Evolutionary conservation across 2,797 vertebrate genomes (phyloP).

Genomic region (Rhinophrynus dorsalis): DNA sequence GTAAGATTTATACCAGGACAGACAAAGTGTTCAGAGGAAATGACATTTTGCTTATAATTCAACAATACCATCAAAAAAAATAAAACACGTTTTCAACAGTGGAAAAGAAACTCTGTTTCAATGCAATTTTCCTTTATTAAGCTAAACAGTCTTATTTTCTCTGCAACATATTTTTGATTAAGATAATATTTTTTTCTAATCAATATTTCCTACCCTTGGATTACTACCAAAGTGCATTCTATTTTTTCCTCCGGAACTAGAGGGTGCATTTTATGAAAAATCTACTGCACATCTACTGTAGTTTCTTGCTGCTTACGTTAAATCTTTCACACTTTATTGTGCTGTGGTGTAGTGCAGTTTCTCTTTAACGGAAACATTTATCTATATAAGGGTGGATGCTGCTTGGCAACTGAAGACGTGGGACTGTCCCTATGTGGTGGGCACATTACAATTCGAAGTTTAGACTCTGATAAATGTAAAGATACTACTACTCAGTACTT

Average conservation of each 20-base stretch:
- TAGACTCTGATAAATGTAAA: not conserved
- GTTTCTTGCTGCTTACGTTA: constrained; percentile 67
- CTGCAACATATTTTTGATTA: constrained; percentile 72
- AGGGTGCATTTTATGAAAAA: constrained; percentile 74
- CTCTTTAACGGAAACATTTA: constrained; percentile 56
- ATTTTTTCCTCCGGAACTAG: constrained; percentile 60
- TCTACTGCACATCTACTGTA: constrained; percentile 57
- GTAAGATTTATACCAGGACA: constrained; percentile 59
- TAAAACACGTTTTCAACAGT: constrained; percentile 51
- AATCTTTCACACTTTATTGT: constrained; percentile 70
- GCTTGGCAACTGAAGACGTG: constrained; percentile 13
- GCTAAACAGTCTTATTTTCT: constrained; percentile 61
- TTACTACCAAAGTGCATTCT: constrained; percentile 69
- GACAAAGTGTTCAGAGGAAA: constrained; percentile 58
- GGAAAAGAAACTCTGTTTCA: constrained; percentile 53
- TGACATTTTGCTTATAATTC: constrained; percentile 67
- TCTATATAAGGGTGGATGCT: constrained; percentile 17
- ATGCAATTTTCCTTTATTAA: constrained; percentile 56
- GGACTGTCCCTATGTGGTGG: not conserved
- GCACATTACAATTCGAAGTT: not conserved
- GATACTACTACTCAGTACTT: too few species aligned
- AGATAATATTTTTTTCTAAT: constrained; percentile 73
- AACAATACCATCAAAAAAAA: constrained; percentile 62
- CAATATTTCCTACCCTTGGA: constrained; percentile 75
- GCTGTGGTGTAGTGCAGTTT: constrained; percentile 58